Base-by-base conservation (phyloP, 2,888 invertebrate genomes). In the Caenorhabditis doughertyi region DNA sequence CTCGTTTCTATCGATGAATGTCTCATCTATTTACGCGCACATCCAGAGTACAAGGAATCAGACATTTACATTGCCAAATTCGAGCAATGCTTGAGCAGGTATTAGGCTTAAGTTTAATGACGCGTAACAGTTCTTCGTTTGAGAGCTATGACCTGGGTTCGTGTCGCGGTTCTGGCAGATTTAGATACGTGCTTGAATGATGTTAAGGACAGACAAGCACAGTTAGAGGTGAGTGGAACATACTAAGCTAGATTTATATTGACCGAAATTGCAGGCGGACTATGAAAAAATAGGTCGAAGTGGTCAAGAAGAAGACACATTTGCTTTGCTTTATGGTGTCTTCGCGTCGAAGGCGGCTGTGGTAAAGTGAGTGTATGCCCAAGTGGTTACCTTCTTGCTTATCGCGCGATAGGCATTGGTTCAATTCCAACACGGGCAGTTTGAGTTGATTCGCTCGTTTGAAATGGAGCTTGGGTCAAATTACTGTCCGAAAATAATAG, bases 41-140 rank as follows among this genome's bases (percentile, higher is more conserved):
- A 91, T 85, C 88, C 88, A 0, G 90, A 91, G 47, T 89, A 91
- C 65, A 86, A 86, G 27, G 91, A 91, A 65, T 84, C 89, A 3
- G 85, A 83, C 16, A 11, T 71, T 1, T 91, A 89, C 64, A 84
- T 89, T 21, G 80, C 81, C 21, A 90, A 90, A 58, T 91, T 88
- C 70, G 90, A 91, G 65, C 90, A 90, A 81, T 91, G 91, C 51
- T 74, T 90, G n/a, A 90, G 89, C 85, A 84, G 86, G 89, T 89
- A 18, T 39, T 25, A 32, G 9, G 21, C 13, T 18, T 8, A 3
- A 42, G 5, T 16, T 42, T 42, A 3, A 13, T 13, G 13, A 42
- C 18, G 7, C n/a, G n/a, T 18, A 47, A 47, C 3, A 4, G 2
- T 47, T 39, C 9, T 35, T 35, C 35, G 2, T 47, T 86, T 64